These are phyloP conservation scores for Neodiprion virginianus DNA, from an alignment of 1,140 invertebrate genomes.

Conservation along the genomic window DNA sequence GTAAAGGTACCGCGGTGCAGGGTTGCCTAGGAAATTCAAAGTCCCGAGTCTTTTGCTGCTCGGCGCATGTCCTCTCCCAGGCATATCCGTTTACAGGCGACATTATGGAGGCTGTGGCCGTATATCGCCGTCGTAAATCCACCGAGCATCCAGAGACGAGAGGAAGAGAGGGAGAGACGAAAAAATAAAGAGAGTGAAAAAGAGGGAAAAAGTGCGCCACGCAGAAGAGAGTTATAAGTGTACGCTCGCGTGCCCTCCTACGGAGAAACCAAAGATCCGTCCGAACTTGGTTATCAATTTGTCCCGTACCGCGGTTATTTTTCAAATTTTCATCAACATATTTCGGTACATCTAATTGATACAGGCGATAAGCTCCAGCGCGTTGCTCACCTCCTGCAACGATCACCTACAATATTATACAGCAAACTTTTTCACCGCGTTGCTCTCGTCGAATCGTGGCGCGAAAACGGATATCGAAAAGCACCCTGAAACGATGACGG, in stretches of 20 bases:
- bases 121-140: slow-evolving; percentile 11
- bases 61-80: slow-evolving; percentile 38
- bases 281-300: no score
- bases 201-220: neutral
- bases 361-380: no score
- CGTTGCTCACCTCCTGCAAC: no score
- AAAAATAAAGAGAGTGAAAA: neutral
- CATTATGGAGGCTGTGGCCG: slow-evolving; percentile 34
- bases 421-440: neutral
- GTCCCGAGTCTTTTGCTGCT: neutral
- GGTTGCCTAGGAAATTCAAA: neutral
- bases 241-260: no score
- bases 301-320: no score
- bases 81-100: slow-evolving; percentile 52
- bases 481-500: neutral
- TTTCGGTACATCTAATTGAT: no score
- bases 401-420: no score
- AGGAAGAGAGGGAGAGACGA: slow-evolving; percentile 19
- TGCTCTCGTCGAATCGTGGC: neutral
- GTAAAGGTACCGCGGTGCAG: no score
- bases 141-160: slow-evolving; percentile 25
- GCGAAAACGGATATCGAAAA: neutral
- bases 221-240: no score
- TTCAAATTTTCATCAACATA: no score
- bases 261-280: no score